phyloP scores from a whole-genome alignment of 2,888 invertebrate genomes.

The Nomada fabriciana region DNA sequence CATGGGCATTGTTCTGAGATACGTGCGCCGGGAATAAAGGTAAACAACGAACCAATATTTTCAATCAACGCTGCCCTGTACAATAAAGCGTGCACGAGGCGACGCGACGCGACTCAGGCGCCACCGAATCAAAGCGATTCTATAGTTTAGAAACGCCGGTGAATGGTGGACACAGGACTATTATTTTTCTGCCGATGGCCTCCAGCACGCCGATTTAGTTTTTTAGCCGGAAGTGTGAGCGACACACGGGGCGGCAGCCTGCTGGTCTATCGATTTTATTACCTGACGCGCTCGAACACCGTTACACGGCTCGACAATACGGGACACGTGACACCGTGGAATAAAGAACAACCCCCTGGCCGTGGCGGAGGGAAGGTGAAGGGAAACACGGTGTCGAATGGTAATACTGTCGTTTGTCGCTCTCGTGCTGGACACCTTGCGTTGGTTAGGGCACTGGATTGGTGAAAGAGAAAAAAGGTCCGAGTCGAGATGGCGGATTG shows the following conservation, averaged over 20 bases:
- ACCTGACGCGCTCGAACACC: constrained; percentile 45
- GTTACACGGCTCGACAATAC: constrained; percentile 48
- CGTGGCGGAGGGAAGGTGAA: constrained; percentile 6
- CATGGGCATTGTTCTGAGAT: constrained; percentile 59
- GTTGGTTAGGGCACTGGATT: constrained; percentile 12
- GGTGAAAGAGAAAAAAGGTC: neutral
- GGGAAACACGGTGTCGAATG: constrained; percentile 37
- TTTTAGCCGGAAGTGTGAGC: constrained; percentile 56
- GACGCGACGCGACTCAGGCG: neutral
- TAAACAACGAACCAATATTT: constrained; percentile 65
- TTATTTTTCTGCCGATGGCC: constrained; percentile 54
- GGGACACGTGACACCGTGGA: constrained; percentile 49
- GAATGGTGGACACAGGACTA: constrained; percentile 50
- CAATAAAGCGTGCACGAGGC: constrained; percentile 41
- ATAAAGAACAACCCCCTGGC: constrained; percentile 43
- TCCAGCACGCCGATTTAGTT: constrained; percentile 56
- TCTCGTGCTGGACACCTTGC: constrained; percentile 2
- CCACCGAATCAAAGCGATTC: constrained; percentile 51
- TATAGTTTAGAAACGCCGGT: constrained; percentile 15
- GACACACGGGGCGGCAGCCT: constrained; percentile 39
- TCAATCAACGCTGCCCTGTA: constrained; percentile 56
- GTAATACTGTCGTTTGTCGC: constrained; percentile 43
- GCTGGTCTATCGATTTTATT: constrained; percentile 62
- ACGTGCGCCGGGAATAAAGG: constrained; percentile 38
- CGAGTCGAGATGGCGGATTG: no score